Conservation (phyloP, 2,797 vertebrate genomes). For the Pseudochaenichthys georgianus region DNA sequence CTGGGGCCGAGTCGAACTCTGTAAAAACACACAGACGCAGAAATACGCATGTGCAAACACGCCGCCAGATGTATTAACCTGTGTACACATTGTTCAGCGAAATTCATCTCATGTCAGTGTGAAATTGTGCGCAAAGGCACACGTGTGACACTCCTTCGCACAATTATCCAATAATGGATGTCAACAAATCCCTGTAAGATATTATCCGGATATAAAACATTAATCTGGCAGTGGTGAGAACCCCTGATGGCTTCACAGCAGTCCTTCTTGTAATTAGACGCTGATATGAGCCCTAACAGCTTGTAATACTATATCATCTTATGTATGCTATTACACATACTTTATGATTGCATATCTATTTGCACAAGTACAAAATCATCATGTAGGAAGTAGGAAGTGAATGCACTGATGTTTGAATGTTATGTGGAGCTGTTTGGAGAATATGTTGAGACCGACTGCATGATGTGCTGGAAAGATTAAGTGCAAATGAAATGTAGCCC, state of each 20-base stretch:
- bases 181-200: conserved; percentile 56
- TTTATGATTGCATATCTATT: conserved; percentile 13
- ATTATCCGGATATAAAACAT: conserved; percentile 53
- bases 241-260: conserved; percentile 40
- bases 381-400: conserved; percentile 20
- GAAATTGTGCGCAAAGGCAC: conserved; percentile 29
- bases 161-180: conserved; percentile 53
- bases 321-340: conserved; percentile 20
- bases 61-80: conserved; percentile 16
- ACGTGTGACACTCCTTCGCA: conserved; percentile 22
- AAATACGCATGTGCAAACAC: conserved; percentile 9
- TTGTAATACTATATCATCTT: neutral
- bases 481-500: conserved; percentile 69
- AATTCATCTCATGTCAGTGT: conserved; percentile 21
- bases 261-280: conserved; percentile 37
- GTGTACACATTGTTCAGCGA: conserved; percentile 1
- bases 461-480: conserved; percentile 68
- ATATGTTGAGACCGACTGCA: conserved; percentile 39
- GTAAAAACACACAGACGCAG: conserved; percentile 16
- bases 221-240: conserved; percentile 38
- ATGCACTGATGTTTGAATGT: conserved; percentile 28
- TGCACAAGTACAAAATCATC: conserved; percentile 24
- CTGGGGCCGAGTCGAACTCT: conserved; percentile 3
- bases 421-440: conserved; percentile 39
- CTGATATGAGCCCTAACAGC: conserved; percentile 21